Base-by-base conservation (phyloP, 2,113 vertebrate species). In the Rutilus rutilus region DNA sequence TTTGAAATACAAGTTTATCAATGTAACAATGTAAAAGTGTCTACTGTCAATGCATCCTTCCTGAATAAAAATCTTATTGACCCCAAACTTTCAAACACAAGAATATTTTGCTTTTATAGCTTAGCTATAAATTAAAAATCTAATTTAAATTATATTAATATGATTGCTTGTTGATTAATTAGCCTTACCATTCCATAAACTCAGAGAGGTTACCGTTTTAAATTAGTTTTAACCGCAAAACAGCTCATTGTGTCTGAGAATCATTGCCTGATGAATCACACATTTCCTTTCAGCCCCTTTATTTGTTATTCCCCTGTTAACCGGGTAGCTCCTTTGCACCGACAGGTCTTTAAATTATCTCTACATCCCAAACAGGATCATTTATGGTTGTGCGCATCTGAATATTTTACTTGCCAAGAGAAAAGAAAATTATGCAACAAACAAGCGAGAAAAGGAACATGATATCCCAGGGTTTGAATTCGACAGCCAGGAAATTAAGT, bases 391-490 rank as follows among this genome's bases (percentile, higher is more conserved):
- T 17, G 47, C 12, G 7, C 12, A 59, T 83, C 47, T 59, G 81
- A 83, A 42, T 59, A 59, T 83, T 69, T 52, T 45, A 50, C 42
- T 83, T 67, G 62, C 17, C 5, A 2, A 15, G 25, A 69, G 45
- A 36, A 67, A 69, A 82, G 81, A 6, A 89, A 84, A 86, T 81
- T 74, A 79, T 77, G 78, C 82, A 71, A 85, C 84, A 82, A 85
- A 76, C 60, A 75, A 60, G 64, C 45, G 11, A 50, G 21, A 71
- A 39, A 39, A 9, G 71, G 62, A 52, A 27, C 39, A 77, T 39
- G 77, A 84, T 76, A 84, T 88, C 80, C 57, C 69, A 75, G n/a
- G 87, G 73, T 17, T 59, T 27, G 21, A 83, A 89, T 87, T 85
- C 67, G 77, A 73, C 85, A 84, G 52, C 64, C 62, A 57, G 71